phyloP scores from a whole-genome alignment of 2,888 invertebrate genomes.

The Timema podura region DNA sequence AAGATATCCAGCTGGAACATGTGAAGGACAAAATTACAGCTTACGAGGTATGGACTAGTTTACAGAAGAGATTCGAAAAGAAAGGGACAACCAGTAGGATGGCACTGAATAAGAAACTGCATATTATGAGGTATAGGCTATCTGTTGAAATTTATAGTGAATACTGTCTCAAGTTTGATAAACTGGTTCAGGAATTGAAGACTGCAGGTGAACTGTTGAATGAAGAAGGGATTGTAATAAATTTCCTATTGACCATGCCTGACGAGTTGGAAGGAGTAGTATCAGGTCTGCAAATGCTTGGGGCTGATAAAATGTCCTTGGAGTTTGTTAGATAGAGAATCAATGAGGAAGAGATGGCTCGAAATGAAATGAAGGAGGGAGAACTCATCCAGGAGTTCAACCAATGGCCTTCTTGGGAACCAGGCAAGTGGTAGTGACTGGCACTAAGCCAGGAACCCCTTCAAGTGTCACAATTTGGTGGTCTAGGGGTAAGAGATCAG shows the following conservation, averaged over 20 bases:
- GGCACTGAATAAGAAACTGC: constrained; percentile 2
- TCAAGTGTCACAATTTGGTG: too few species aligned
- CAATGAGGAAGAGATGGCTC: too few species aligned
- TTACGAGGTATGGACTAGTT: constrained; percentile 1
- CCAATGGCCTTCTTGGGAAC: too few species aligned
- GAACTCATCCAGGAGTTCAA: too few species aligned
- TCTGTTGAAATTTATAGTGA: constrained; percentile 7
- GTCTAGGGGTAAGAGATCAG: too few species aligned
- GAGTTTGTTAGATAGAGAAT: too few species aligned
- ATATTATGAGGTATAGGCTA: neutral
- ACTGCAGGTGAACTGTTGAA: neutral
- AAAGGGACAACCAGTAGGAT: constrained; percentile 9
- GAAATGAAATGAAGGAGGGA: too few species aligned
- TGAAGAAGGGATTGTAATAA: constrained; percentile 3
- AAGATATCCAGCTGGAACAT: neutral
- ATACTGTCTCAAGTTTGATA: constrained; percentile 2
- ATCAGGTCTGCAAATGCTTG: too few species aligned
- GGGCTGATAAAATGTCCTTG: too few species aligned
- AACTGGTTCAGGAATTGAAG: neutral
- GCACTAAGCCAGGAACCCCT: too few species aligned
- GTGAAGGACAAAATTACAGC: neutral
- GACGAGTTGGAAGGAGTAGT: neutral
- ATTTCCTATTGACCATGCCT: constrained; percentile 6
- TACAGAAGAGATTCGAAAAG: neutral
- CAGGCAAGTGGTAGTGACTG: too few species aligned